phyloP scores from a whole-genome alignment of 23 tunicate species.

The Halocynthia aurantium region DNA sequence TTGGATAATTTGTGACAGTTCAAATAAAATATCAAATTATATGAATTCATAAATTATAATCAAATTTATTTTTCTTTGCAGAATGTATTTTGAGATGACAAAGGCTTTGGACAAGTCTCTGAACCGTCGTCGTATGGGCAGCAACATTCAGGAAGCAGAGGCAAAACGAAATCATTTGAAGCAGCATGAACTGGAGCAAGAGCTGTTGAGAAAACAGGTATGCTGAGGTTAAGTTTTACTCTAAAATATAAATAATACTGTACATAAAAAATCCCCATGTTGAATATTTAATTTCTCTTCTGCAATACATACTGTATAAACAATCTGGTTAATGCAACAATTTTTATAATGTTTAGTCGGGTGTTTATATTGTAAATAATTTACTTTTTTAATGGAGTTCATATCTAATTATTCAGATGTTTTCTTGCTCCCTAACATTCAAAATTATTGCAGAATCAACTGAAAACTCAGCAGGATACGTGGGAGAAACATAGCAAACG shows the following conservation, averaged over 20 bases:
- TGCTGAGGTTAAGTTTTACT: background rate
- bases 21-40: no score
- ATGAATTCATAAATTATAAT: background rate
- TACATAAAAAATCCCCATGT: background rate
- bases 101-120: background rate
- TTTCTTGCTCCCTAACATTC: background rate
- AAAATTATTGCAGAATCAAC: slow-evolving; percentile 45
- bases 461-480: slow-evolving; percentile 57
- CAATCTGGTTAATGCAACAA: no score
- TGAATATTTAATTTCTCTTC: background rate
- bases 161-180: slow-evolving; percentile 70
- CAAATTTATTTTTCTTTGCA: background rate
- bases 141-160: slow-evolving; percentile 62
- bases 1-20: no score
- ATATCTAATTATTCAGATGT: background rate
- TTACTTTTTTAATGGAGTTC: background rate
- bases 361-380: no score
- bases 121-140: slow-evolving; percentile 13
- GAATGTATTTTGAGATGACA: slow-evolving; percentile 18
- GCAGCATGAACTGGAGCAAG: slow-evolving; percentile 70
- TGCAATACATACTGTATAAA: no score
- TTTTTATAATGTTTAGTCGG: no score
- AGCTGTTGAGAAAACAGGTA: slow-evolving; percentile 70
- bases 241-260: background rate
- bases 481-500: slow-evolving; percentile 35